Evolutionary conservation across 1,140 invertebrate genomes (phyloP).

Genomic region (Trichoplusia ni): DNA sequence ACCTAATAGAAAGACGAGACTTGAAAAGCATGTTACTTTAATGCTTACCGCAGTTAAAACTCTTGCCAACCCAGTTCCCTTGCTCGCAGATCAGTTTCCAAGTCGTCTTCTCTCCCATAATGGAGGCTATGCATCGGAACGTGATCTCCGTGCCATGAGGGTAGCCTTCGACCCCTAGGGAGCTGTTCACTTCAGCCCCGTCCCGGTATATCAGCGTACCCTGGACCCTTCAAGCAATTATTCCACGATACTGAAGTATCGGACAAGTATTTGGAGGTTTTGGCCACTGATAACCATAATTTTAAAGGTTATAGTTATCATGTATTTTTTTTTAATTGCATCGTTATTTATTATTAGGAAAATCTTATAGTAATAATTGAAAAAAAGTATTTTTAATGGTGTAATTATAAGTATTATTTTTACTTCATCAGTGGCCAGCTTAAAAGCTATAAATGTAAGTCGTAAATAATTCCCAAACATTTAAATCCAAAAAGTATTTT

Average conservation of each 20-base stretch:
- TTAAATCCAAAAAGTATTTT: neutral
- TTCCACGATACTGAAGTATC: constrained; percentile 24
- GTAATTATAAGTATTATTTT: neutral
- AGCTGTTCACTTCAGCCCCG: constrained; percentile 79
- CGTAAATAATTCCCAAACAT: neutral
- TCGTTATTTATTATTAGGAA: too few relatives aligned
- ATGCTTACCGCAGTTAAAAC: constrained; percentile 84
- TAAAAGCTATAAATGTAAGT: neutral
- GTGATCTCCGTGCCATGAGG: constrained; percentile 90
- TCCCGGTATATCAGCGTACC: constrained; percentile 86
- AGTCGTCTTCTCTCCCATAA: constrained; percentile 89
- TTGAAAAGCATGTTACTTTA: too few relatives aligned
- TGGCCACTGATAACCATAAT: constrained; percentile 6
- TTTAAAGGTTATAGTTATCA: too few relatives aligned
- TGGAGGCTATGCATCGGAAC: constrained; percentile 90
- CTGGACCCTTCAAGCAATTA: constrained; percentile 81
- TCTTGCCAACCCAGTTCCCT: constrained; percentile 90
- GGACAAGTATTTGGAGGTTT: neutral
- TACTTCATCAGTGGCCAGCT: constrained; percentile 1
- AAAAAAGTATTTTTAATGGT: too few relatives aligned
- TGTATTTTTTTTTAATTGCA: too few relatives aligned
- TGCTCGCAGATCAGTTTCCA: constrained; percentile 93
- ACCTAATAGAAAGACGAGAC: too few relatives aligned
- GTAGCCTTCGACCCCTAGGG: constrained; percentile 79
- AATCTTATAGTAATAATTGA: too few relatives aligned